These are phyloP conservation scores for Melanerpes aurifrons DNA, from an alignment of 2,113 vertebrate species.

Conservation along the genomic window DNA sequence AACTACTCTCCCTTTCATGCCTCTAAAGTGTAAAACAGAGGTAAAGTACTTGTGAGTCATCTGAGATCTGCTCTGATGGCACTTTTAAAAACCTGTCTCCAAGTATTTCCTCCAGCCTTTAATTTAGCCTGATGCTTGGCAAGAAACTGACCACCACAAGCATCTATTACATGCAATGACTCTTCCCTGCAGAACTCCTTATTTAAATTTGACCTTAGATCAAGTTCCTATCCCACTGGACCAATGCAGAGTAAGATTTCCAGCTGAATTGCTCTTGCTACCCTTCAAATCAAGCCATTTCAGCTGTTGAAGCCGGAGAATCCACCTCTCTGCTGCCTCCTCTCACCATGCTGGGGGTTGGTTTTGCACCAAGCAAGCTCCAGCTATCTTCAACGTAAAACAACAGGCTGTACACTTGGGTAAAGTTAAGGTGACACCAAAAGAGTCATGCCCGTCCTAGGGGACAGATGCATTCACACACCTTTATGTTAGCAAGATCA, in stretches of 20 bases:
- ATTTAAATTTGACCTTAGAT: not conserved
- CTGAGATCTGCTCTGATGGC: not conserved
- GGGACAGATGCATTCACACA: not conserved
- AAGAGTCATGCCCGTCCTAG: not conserved
- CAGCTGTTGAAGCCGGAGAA: not conserved
- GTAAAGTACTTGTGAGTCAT: not conserved
- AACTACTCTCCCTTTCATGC: not conserved
- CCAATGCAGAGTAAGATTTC: not conserved
- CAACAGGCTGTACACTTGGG: not conserved
- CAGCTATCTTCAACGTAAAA: not conserved
- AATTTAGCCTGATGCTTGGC: not conserved
- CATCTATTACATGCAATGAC: accelerated
- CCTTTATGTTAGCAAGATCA: not conserved
- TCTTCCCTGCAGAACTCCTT: not conserved
- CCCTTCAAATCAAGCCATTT: not conserved
- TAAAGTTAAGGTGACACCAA: not conserved
- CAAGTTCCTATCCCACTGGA: not conserved
- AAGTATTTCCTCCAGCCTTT: not conserved
- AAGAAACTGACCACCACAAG: not conserved
- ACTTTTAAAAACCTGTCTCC: not conserved
- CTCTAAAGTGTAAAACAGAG: not conserved
- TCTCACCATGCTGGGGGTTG: not conserved
- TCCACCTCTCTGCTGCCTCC: not conserved
- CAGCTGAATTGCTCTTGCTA: not conserved
- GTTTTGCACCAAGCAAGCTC: not conserved